phyloP scores from a whole-genome alignment of 2,888 invertebrate genomes.

The Elaeidobius kamerunicus region DNA sequence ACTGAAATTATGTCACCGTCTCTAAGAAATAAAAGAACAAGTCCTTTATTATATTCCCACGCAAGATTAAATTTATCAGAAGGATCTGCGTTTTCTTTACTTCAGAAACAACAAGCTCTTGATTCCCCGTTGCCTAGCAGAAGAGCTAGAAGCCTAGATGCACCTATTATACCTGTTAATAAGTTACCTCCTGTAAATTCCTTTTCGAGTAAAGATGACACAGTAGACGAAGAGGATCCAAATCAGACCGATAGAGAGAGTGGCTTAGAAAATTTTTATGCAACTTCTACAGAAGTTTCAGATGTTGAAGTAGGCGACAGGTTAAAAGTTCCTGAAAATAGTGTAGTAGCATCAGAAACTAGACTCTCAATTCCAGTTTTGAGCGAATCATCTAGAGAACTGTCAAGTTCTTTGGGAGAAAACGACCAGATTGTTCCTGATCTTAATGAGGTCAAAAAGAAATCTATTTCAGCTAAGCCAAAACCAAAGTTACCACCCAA shows the following conservation, averaged over 20 bases:
- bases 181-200: slow-evolving; percentile 79
- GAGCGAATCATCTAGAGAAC: slow-evolving; percentile 1
- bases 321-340: slow-evolving; percentile 16
- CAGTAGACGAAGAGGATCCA: slow-evolving; percentile 73
- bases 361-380: too few relatives aligned
- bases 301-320: slow-evolving; percentile 35
- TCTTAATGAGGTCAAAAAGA: slow-evolving; percentile 38
- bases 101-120: slow-evolving; percentile 74
- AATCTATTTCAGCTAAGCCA: slow-evolving; percentile 16
- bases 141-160: slow-evolving; percentile 79
- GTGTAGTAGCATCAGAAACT: slow-evolving; percentile 25
- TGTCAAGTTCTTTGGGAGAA: slow-evolving; percentile 38
- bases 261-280: slow-evolving; percentile 35
- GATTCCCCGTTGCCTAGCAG: slow-evolving; percentile 73
- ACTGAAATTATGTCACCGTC: slow-evolving; percentile 69
- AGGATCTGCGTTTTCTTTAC: slow-evolving; percentile 72
- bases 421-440: slow-evolving; percentile 51
- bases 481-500: slow-evolving; percentile 33
- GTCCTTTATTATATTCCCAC: slow-evolving; percentile 75
- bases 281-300: slow-evolving; percentile 35
- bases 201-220: slow-evolving; percentile 86
- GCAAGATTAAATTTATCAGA: slow-evolving; percentile 79
- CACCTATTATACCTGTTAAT: slow-evolving; percentile 77
- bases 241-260: slow-evolving; percentile 48
- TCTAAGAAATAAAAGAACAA: slow-evolving; percentile 68